phyloP scores from a whole-genome alignment of 1,140 invertebrate genomes.

The Saccostrea echinata region DNA sequence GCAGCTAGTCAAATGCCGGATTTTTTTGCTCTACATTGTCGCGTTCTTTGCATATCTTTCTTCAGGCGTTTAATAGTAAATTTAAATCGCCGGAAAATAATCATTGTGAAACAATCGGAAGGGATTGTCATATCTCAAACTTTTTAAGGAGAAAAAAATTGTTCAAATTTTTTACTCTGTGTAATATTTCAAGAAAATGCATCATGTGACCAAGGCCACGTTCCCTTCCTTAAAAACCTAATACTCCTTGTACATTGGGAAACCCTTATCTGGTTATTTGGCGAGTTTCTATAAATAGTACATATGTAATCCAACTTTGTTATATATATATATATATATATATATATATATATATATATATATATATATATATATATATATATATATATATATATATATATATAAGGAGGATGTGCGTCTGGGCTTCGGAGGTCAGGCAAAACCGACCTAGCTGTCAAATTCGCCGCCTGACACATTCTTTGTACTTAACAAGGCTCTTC shows the following conservation, averaged over 20 bases:
- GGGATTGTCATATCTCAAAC: neutral
- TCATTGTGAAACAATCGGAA: neutral
- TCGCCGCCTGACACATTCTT: too few species aligned
- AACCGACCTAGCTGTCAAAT: too few species aligned
- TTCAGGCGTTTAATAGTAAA: constrained; percentile 11
- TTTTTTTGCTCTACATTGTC: neutral
- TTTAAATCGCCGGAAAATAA: neutral
- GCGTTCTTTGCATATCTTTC: constrained; percentile 24
- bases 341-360: too few species aligned
- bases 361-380: too few species aligned
- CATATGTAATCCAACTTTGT: too few species aligned
- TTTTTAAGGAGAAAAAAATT: neutral
- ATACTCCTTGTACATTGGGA: neutral
- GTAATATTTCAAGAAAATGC: neutral
- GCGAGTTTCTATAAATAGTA: neutral
- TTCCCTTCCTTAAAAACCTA: neutral
- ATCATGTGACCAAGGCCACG: neutral
- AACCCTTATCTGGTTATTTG: neutral
- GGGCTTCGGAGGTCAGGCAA: too few species aligned
- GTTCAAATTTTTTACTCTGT: neutral
- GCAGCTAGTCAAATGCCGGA: neutral
- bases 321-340: too few species aligned
- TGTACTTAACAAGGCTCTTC: too few species aligned
- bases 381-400: too few species aligned
- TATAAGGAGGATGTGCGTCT: too few species aligned